Conservation (phyloP, 2,113 vertebrate species). For the Clarias gariepinus region DNA sequence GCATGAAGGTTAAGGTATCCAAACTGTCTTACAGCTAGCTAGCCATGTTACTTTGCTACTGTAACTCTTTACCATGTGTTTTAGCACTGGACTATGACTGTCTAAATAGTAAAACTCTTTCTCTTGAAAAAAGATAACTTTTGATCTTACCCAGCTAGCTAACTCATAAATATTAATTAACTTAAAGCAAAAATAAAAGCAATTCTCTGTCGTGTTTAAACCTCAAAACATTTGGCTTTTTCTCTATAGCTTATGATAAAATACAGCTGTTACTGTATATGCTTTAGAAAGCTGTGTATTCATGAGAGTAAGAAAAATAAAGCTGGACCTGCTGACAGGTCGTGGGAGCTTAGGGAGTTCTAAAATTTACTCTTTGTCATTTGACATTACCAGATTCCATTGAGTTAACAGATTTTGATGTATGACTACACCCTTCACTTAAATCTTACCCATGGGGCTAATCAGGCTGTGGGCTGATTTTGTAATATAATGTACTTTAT, state of each 20-base stretch:
- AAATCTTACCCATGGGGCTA: neutral
- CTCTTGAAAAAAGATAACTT: neutral
- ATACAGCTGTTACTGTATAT: neutral
- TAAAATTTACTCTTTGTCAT: constrained; percentile 1
- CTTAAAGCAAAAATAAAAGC: no score
- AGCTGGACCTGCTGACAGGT: neutral
- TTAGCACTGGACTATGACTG: neutral
- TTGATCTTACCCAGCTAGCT: neutral
- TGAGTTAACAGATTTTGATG: constrained; percentile 7
- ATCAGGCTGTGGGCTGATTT: neutral
- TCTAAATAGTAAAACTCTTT: neutral
- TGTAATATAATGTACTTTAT: neutral
- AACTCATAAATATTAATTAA: neutral
- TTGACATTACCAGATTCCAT: constrained; percentile 5
- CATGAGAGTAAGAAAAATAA: neutral
- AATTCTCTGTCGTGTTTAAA: neutral
- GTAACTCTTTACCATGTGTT: neutral
- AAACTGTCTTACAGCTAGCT: neutral
- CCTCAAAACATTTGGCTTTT: neutral
- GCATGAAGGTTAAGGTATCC: neutral
- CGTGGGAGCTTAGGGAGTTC: neutral
- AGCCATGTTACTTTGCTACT: neutral
- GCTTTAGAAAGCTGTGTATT: neutral
- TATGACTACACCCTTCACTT: neutral
- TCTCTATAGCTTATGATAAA: neutral